Percentiles rank a stretch among this genome's conserved stretches.
These are phyloP conservation scores for Vombatus ursinus DNA, from an alignment of 2,113 vertebrate genomes.

Conservation along the genomic window DNA sequence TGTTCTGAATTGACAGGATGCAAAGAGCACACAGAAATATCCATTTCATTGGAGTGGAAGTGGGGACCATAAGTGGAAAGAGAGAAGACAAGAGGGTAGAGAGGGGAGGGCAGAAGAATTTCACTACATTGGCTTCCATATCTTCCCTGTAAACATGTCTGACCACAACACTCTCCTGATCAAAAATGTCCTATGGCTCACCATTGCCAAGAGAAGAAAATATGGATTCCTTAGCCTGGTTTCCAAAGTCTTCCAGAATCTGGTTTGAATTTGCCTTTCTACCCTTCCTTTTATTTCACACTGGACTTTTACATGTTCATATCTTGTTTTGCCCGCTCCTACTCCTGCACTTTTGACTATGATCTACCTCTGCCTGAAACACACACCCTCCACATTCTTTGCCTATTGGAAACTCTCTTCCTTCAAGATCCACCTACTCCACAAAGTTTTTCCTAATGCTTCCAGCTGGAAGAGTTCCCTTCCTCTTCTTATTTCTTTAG, in stretches of 20 bases:
- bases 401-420: background rate
- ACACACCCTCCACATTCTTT: background rate
- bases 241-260: background rate
- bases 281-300: background rate
- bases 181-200: background rate
- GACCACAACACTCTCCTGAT: background rate
- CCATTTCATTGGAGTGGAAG: slow-evolving; percentile 27
- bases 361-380: background rate
- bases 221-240: background rate
- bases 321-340: background rate
- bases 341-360: background rate
- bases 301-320: background rate
- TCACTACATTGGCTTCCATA: background rate
- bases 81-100: background rate
- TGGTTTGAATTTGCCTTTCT: background rate
- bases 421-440: background rate
- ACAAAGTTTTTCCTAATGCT: background rate
- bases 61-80: background rate
- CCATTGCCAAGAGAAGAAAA: background rate
- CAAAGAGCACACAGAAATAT: background rate
- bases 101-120: background rate
- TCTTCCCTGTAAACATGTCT: background rate
- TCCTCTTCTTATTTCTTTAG: background rate
- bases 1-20: slow-evolving; percentile 20
- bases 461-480: background rate